A percentile compares a stretch with the other conserved stretches of the same genome.
Evolutionary conservation across 2,888 invertebrate genomes (phyloP).

Genomic region (Pristionchus japonicus): DNA sequence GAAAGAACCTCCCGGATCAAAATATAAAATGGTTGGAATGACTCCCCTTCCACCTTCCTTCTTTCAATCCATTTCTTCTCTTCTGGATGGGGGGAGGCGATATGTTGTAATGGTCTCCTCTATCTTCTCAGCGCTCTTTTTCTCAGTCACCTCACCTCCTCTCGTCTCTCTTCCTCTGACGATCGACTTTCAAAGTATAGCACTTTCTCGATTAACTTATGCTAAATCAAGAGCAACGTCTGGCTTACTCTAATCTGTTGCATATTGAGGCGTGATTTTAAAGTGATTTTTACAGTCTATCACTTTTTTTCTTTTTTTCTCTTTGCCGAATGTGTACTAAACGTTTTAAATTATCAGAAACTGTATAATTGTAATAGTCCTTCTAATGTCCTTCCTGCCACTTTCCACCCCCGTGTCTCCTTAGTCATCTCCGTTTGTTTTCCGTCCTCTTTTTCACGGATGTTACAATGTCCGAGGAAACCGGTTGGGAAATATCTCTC

Average conservation of each 20-base stretch:
- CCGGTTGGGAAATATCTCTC: conserved; percentile 11
- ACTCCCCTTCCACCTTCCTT: background rate
- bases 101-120: conserved; percentile 38
- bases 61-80: no score
- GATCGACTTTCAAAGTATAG: background rate
- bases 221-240: no score
- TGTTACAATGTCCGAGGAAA: conserved; percentile 14
- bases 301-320: no score
- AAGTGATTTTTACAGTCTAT: no score
- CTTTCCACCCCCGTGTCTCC: background rate
- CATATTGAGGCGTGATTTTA: no score
- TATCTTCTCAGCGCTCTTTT: conserved; percentile 20
- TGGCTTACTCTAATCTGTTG: no score
- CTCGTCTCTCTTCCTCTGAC: conserved; percentile 4
- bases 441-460: background rate
- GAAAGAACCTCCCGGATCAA: background rate
- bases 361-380: no score
- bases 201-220: background rate
- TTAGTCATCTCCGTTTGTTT: conserved; percentile 26
- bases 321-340: no score
- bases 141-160: conserved; percentile 32
- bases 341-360: no score
- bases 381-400: background rate
- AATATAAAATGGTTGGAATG: background rate
- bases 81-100: conserved; percentile 25